These are phyloP conservation scores for Lasioglossum pauxillum DNA, from an alignment of 2,888 invertebrate species.

Conservation along the genomic window DNA sequence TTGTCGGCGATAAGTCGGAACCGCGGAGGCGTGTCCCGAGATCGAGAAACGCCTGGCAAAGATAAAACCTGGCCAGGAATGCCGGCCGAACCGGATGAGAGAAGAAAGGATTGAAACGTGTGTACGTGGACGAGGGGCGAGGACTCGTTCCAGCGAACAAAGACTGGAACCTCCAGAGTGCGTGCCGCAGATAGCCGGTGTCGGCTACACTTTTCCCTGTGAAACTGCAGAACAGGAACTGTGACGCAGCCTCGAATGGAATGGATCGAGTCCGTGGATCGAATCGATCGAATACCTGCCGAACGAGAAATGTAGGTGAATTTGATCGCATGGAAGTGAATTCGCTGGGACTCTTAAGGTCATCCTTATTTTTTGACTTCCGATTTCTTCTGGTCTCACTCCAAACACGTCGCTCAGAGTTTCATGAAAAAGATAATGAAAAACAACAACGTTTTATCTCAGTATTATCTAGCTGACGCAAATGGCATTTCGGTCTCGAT, in stretches of 20 bases:
- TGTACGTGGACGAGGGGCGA: neutral
- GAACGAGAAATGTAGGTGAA: neutral
- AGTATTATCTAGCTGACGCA: too few relatives aligned
- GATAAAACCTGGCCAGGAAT: constrained; percentile 48
- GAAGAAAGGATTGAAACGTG: constrained; percentile 45
- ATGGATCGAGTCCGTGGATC: neutral
- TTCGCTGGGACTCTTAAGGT: too few relatives aligned
- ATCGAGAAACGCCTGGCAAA: constrained; percentile 39
- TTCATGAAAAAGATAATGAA: too few relatives aligned
- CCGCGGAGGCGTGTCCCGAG: constrained; percentile 38
- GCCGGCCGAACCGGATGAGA: constrained; percentile 54
- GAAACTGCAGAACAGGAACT: neutral
- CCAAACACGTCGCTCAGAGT: too few relatives aligned
- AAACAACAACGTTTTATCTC: too few relatives aligned
- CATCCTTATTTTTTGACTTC: too few relatives aligned
- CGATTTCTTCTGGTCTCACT: too few relatives aligned
- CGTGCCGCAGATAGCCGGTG: neutral
- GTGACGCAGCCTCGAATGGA: neutral
- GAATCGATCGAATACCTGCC: neutral
- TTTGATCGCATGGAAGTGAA: neutral
- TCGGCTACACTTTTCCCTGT: neutral
- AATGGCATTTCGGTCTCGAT: too few relatives aligned
- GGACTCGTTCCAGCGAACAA: constrained; percentile 21
- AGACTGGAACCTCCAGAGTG: constrained; percentile 16
- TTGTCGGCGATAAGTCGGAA: neutral